Base-by-base conservation (phyloP, 2,888 invertebrate species). In the Leucophenga maculata region DNA sequence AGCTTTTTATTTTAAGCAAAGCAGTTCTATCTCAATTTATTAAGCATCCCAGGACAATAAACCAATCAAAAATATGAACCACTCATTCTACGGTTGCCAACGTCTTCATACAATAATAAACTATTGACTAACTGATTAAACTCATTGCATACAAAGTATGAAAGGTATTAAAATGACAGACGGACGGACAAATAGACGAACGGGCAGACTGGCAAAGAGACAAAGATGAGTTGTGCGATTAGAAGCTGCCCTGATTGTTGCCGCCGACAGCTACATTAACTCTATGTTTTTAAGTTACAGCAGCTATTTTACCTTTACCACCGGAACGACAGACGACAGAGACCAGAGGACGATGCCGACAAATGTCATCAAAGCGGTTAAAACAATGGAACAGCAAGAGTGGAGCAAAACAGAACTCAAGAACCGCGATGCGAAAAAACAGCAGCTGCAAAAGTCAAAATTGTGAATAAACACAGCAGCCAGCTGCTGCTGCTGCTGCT, bases 111-210 rank as follows among this genome's bases (percentile, higher is more conserved):
- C 39, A 1, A 60, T 39, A 60, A 14, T 14, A 14, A 14, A 16
- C n/a, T n/a, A n/a, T n/a, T n/a, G n/a, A n/a, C n/a, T n/a, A n/a
- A n/a, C 22, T 20, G 55, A 20, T 20, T 26, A 55, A 20, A 1
- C 22, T 6, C 16, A 13, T 55, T 26, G 6, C 26, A 22, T 18
- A 55, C 32, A 39, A 60, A n/a, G 11, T 31, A 62, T 32, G 55
- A 55, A 64, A 69, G 69, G 70, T 69, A 68, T 52, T 60, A 65
- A 69, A 70, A 78, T 76, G 39, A 39, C 39, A 39, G 11, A 39
- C 11, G 8, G 39, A 39, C 39, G 1, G 11, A 39, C 11, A 39
- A 6, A 20, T 18, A 11, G 55, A 14, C 22, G 6, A 22, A 18
- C 20, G 22, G 26, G 55, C 22, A 20, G 54, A 18, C 20, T 22